Conservation (phyloP, 2,888 invertebrate genomes). For the Diogma glabrata region DNA sequence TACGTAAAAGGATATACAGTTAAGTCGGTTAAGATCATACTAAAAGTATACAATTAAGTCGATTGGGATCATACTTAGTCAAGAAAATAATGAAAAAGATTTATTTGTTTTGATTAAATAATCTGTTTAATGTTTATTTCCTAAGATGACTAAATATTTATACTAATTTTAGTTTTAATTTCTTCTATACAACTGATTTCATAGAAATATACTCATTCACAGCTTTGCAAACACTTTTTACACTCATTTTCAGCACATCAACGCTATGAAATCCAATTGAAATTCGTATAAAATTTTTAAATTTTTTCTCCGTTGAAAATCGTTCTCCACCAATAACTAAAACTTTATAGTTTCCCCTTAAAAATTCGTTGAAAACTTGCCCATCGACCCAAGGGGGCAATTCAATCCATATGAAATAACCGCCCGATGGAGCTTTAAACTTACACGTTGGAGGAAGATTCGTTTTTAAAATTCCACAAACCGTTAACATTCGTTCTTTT, state of each 20-base stretch:
- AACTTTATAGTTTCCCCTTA: slow-evolving; percentile 35
- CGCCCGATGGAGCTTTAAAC: slow-evolving; percentile 39
- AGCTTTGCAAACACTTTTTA: slow-evolving; percentile 32
- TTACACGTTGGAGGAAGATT: slow-evolving; percentile 37
- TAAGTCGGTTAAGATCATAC: too few relatives aligned
- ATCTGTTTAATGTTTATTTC: too few relatives aligned
- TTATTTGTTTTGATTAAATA: too few relatives aligned
- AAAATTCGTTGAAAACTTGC: slow-evolving; percentile 33
- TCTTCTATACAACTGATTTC: too few relatives aligned
- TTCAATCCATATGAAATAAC: slow-evolving; percentile 49
- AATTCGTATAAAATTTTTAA: slow-evolving; percentile 37
- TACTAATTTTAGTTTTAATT: too few relatives aligned
- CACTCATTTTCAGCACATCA: slow-evolving; percentile 31
- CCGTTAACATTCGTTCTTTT: slow-evolving; percentile 36
- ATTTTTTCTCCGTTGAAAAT: slow-evolving; percentile 33
- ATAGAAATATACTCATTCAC: slow-evolving; percentile 30
- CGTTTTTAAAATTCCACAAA: slow-evolving; percentile 34
- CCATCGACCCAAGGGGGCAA: slow-evolving; percentile 36
- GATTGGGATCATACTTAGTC: too few relatives aligned
- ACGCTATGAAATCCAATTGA: slow-evolving; percentile 40
- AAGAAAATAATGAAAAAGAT: too few relatives aligned
- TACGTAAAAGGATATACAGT: too few relatives aligned
- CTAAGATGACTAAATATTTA: too few relatives aligned
- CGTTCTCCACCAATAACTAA: slow-evolving; percentile 35
- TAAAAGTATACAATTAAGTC: too few relatives aligned